Evolutionary conservation across 2,113 vertebrate species (phyloP).

Genomic region (Xerus inauris): DNA sequence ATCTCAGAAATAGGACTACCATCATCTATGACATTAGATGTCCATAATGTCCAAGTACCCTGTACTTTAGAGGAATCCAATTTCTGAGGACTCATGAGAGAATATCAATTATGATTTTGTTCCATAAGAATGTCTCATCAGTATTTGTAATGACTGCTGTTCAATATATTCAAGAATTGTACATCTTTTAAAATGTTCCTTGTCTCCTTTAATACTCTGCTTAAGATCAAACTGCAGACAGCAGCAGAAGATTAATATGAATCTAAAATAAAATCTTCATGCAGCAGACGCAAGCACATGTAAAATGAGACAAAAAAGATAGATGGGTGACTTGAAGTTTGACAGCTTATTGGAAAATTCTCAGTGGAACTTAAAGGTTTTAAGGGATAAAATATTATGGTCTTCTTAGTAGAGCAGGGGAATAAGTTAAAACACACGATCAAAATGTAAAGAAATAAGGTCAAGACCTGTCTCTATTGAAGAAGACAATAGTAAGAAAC

Average conservation of each 20-base stretch:
- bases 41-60: neutral
- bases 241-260: conserved; percentile 75
- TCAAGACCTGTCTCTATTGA: neutral
- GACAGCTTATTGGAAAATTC: conserved; percentile 64
- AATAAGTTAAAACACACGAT: neutral
- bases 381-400: neutral
- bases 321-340: conserved; percentile 62
- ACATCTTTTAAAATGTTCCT: conserved; percentile 46
- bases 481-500: neutral
- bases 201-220: conserved; percentile 68
- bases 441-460: neutral
- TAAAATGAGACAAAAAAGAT: conserved; percentile 73
- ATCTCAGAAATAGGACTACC: neutral
- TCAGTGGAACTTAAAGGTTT: conserved; percentile 38
- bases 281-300: conserved; percentile 52
- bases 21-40: neutral
- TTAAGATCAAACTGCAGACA: conserved; percentile 71
- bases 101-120: conserved; percentile 37
- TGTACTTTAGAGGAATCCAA: neutral
- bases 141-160: neutral
- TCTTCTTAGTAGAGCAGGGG: neutral
- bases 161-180: neutral
- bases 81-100: neutral
- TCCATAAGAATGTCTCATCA: neutral
- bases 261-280: conserved; percentile 75